A percentile compares a stretch with the other conserved stretches of the same genome.
Evolutionary conservation across 30 jellyfish, hydroid and myxozoan species (phyloP).

Genomic region (Sanderia malayensis): DNA sequence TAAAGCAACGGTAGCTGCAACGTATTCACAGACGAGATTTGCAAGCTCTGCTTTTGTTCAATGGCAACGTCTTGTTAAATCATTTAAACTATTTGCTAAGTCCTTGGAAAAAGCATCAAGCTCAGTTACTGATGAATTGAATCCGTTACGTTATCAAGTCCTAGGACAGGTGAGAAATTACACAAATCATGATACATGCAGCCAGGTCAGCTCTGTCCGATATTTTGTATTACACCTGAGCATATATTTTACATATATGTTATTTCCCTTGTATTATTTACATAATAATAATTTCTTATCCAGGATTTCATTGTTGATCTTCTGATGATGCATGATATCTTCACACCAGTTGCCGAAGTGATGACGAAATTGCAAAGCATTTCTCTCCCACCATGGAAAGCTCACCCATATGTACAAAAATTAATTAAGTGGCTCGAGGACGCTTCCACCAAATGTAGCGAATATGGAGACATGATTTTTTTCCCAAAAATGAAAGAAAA

Average conservation of each 20-base stretch:
- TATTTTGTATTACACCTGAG: background rate
- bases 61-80: slow-evolving; percentile 18
- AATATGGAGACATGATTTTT: slow-evolving; percentile 2
- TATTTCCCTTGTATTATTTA: background rate
- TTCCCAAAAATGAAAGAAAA: slow-evolving; percentile 24
- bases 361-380: slow-evolving; percentile 16
- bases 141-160: slow-evolving; percentile 19
- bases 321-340: slow-evolving; percentile 17
- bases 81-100: slow-evolving; percentile 10
- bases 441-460: slow-evolving; percentile 3
- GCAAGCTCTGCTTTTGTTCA: slow-evolving; percentile 19
- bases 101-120: slow-evolving; percentile 5
- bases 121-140: background rate
- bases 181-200: no score
- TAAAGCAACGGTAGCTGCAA: slow-evolving; percentile 14
- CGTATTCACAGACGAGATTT: slow-evolving; percentile 17
- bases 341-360: slow-evolving; percentile 13
- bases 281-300: background rate
- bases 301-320: slow-evolving; percentile 9
- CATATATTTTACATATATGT: no score
- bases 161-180: slow-evolving; percentile 20
- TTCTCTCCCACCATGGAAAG: slow-evolving; percentile 17
- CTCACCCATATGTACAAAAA: slow-evolving; percentile 10
- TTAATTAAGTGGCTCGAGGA: slow-evolving; percentile 9
- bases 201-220: no score